A percentile compares a stretch with the other conserved stretches of the same genome.
Evolutionary conservation across 2,888 invertebrate genomes (phyloP).

Genomic region (Drosophila silvestris): DNA sequence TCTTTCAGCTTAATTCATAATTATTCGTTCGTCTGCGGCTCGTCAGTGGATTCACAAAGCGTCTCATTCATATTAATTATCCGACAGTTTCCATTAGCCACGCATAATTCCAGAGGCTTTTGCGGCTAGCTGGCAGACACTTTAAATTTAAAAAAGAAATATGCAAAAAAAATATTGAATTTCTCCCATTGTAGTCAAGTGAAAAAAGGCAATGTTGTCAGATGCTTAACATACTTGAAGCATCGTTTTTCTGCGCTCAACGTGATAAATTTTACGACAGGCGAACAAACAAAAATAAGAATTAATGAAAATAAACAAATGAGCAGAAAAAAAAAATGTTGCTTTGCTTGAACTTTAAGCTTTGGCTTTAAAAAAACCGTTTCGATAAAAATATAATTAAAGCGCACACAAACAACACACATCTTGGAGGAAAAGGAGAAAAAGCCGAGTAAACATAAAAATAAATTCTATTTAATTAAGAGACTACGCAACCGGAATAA

Average conservation of each 20-base stretch:
- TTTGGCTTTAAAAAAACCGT: conserved; percentile 24
- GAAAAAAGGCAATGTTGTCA: conserved; percentile 22
- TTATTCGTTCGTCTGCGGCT: conserved; percentile 25
- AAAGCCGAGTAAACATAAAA: conserved; percentile 44
- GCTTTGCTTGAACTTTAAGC: conserved; percentile 16
- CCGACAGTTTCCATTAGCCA: conserved; percentile 27
- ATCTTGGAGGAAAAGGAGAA: conserved; percentile 18
- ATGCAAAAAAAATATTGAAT: conserved; percentile 39
- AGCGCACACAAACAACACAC: conserved; percentile 10
- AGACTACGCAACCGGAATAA: conserved; percentile 16
- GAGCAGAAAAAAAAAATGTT: conserved; percentile 2
- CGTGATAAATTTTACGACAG: conserved; percentile 50
- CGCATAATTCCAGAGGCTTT: conserved; percentile 33
- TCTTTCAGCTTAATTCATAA: conserved; percentile 38
- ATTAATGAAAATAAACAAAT: conserved; percentile 45
- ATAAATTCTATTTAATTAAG: conserved; percentile 66
- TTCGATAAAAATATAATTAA: conserved; percentile 45
- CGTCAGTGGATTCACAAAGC: neutral
- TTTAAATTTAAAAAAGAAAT: neutral
- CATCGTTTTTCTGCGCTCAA: conserved; percentile 30
- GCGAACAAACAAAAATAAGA: conserved; percentile 21
- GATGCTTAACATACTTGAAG: conserved; percentile 24
- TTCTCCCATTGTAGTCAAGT: conserved; percentile 33
- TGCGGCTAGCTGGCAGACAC: conserved; percentile 23
- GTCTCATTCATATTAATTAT: conserved; percentile 44